Base-by-base conservation (phyloP, 1,140 invertebrate species). In the Planococcus citri region DNA sequence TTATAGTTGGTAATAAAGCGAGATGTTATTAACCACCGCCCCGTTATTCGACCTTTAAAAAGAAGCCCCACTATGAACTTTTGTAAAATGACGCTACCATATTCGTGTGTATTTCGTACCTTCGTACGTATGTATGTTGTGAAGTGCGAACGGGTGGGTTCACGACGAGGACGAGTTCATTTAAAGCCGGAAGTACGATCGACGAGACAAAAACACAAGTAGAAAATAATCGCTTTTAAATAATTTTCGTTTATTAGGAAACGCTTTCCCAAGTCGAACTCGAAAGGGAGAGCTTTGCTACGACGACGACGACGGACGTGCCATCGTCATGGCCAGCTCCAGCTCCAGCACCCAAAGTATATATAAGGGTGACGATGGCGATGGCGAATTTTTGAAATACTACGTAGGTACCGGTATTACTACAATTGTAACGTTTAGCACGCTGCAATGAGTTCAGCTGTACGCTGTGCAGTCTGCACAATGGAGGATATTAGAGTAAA, bases 1-100 rank as follows among this genome's bases (percentile, higher is more conserved):
- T 64, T 64, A 64, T 64, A 27, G 60, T 64, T 64, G 10, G 60
- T 64, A 64, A 64, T 64, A 64, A 64, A 64, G 60, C 22, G 21
- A 64, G 60, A 27, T 24, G 60, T 64, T 64, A 64, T 25, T 64
- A 64, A 64, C 60, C 25, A 64, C 60, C 20, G 17, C 60, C 25
- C 60, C 60, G 17, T 64, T 64, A 20, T 20, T 64, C 60, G 10
- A 64, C 60, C 60, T 64, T 64, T 64, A 25, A 24, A 64, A 64
- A 64, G 25, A 64, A 64, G 41, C 41, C 41, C 41, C 17, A 51
- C 41, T 20, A 51, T 51, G 41, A 51, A 51, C 41, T 51, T 51
- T 51, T 51, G 41, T 51, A 51, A 51, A 51, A 51, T 20, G 41
- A 51, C 41, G 41, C 41, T n/a, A n/a, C 41, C n/a, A n/a, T n/a